Evolutionary conservation across 2,888 invertebrate species (phyloP).

Genomic region (Cylindroiulus punctatus): DNA sequence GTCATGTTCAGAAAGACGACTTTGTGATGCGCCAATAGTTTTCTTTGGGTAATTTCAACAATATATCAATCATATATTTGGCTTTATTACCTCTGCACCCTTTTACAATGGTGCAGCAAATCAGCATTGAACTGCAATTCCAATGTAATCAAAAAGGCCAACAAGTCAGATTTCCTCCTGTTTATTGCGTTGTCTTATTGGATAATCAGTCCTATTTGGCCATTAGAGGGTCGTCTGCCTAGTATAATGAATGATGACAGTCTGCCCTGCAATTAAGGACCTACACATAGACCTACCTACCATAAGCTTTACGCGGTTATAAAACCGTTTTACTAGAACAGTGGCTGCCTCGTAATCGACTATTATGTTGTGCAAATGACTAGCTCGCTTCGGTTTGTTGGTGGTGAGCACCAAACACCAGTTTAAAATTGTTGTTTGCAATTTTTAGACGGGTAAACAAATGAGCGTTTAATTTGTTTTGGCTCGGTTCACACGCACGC

Average conservation of each 20-base stretch:
- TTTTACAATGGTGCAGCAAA: too few relatives aligned
- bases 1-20: too few relatives aligned
- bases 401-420: background rate
- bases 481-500: slow-evolving; percentile 35
- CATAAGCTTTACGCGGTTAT: background rate
- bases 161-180: too few relatives aligned
- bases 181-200: too few relatives aligned
- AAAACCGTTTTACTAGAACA: slow-evolving; percentile 8
- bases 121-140: too few relatives aligned
- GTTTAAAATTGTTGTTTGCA: background rate
- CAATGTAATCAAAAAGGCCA: too few relatives aligned
- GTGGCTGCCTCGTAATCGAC: background rate
- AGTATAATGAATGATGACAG: background rate
- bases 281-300: background rate
- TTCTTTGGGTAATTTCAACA: too few relatives aligned
- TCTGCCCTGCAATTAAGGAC: background rate
- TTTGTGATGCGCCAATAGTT: too few relatives aligned
- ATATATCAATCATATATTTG: too few relatives aligned
- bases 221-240: background rate
- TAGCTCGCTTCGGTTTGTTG: slow-evolving; percentile 20
- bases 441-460: background rate
- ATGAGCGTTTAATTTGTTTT: slow-evolving; percentile 36
- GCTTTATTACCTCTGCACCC: too few relatives aligned
- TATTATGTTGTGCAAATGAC: background rate
- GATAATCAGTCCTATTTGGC: too few relatives aligned